A percentile compares a stretch with the other conserved stretches of the same genome.
Conservation (phyloP, 2,113 vertebrate genomes). For the Vulpes ferrilata region DNA sequence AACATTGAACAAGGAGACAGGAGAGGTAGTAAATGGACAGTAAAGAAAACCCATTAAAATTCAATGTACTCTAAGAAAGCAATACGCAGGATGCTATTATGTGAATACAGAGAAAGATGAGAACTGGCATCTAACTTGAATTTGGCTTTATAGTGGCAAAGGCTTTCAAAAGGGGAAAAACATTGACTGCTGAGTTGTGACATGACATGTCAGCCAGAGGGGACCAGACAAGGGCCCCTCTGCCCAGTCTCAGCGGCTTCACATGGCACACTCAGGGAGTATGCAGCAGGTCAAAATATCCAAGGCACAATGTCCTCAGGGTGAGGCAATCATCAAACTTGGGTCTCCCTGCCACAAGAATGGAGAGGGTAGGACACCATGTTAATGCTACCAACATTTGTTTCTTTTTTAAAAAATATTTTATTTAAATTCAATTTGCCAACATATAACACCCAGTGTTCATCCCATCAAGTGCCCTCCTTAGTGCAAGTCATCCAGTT, state of each 20-base stretch:
- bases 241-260: not conserved
- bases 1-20: not conserved
- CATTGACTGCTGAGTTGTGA: not conserved
- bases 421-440: too few relatives aligned
- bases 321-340: not conserved
- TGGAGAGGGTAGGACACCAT: not conserved
- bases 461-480: too few relatives aligned
- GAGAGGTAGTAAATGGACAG: not conserved
- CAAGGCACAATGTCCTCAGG: not conserved
- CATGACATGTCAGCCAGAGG: not conserved
- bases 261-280: not conserved
- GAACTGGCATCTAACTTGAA: not conserved
- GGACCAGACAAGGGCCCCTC: not conserved
- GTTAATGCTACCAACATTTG: not conserved
- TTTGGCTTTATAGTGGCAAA: constrained; percentile 12
- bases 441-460: too few relatives aligned
- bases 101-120: not conserved
- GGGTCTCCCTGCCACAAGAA: not conserved
- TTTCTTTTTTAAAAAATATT: not conserved
- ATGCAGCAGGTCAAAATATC: not conserved
- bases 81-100: not conserved
- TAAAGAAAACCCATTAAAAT: constrained; percentile 43
- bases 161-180: constrained; percentile 31
- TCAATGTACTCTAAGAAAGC: not conserved
- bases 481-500: too few relatives aligned